Base-by-base conservation (phyloP, 2,888 invertebrate species). In the Chaetoderma sp. region DNA sequence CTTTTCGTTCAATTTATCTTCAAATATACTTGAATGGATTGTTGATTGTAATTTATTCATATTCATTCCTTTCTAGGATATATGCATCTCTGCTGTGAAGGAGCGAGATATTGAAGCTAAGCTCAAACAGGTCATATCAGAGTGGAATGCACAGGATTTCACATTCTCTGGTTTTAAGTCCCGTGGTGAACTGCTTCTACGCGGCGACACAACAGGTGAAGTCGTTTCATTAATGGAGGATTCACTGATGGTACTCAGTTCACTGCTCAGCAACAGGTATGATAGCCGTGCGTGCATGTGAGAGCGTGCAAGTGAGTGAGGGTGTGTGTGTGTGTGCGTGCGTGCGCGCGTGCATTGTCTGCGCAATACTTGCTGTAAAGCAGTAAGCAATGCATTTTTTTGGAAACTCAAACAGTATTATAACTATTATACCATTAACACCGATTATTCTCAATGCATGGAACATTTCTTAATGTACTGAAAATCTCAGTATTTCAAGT, bases 71-170 rank as follows among this genome's bases (percentile, higher is more conserved):
- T 36, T 60, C 1, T 79, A 92, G 92, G 98, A 98, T 82, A 96
- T 98, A 78, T 98, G 97, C 85, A 97, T 98, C 85, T 96, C 96
- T 44, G 97, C 97, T 0, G 95, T 96, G 92, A 97, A 98, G 87
- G 97, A 98, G 83, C 94, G 95, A 83, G 98, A 98, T 80, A 98
- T 98, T 65, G 97, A 98, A 88, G 96, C 96, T 0, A 98, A 98
- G 86, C 87, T 98, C 64, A 91, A 96, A 67, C 94, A 94, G 70
- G 96, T 98, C 0, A 95, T 96, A 0, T 95, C 94, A 81, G 97
- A 98, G 86, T 98, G 97, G 97, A 90, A 92, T 0, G 91, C 93
- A 0, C 82, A 86, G 64, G 96, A 96, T 82, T 88, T 98, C 59
- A 95, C 95, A 0, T 97, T 98, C 86, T 94, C 94, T 90, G 93